Evolutionary conservation across 2,113 vertebrate species (phyloP).

Genomic region (Buteo buteo): DNA sequence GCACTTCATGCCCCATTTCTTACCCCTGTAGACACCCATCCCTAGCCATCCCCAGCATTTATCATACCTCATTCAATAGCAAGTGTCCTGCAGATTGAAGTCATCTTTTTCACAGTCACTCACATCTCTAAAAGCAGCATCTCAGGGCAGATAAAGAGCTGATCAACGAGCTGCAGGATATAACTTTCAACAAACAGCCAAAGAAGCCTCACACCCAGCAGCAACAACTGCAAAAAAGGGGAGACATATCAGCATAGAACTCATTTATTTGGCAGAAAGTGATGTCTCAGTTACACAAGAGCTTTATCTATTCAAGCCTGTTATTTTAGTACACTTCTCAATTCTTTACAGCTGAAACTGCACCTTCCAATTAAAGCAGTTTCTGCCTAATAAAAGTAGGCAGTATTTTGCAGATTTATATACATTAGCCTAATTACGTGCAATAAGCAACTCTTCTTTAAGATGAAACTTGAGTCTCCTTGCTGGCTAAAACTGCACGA

Average conservation of each 20-base stretch:
- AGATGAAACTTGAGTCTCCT: background rate
- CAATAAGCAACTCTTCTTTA: background rate
- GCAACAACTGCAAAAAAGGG: background rate
- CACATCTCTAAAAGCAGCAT: background rate
- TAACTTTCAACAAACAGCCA: background rate
- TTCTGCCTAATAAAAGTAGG: background rate
- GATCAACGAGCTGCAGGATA: background rate
- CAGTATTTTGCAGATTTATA: background rate
- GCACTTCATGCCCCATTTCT: background rate
- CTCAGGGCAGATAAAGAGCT: background rate
- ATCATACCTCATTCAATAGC: fast-evolving
- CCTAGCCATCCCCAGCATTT: background rate
- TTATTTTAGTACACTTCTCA: background rate
- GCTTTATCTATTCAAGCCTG: background rate
- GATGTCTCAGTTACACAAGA: background rate
- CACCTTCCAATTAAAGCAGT: background rate
- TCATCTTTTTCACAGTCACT: background rate
- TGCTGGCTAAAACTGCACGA: background rate
- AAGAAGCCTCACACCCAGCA: background rate
- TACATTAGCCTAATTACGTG: background rate
- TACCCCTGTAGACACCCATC: background rate
- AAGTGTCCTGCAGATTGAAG: background rate
- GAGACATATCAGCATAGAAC: background rate
- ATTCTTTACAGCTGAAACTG: background rate
- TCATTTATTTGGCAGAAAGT: background rate